A percentile compares a stretch with the other conserved stretches of the same genome.
phyloP scores from a whole-genome alignment of 2,888 invertebrate genomes.

The Lottia scabra region DNA sequence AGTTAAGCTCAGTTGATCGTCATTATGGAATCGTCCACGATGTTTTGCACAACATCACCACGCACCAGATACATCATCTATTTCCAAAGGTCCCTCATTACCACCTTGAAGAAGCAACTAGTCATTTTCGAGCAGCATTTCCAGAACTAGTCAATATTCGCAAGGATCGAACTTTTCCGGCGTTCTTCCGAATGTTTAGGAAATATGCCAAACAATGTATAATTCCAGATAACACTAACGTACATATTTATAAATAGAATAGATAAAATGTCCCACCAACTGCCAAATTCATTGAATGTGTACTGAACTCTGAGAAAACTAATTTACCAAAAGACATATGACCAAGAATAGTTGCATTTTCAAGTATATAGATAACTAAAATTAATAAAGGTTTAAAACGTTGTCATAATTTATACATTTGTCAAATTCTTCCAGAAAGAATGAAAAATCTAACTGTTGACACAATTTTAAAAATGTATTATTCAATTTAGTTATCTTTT shows the following conservation, averaged over 20 bases:
- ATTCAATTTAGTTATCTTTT: no score
- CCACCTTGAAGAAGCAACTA: constrained; percentile 57
- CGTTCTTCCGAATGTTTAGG: constrained; percentile 51
- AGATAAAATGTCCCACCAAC: background rate
- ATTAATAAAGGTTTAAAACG: no score
- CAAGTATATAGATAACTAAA: no score
- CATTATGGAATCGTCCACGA: constrained; percentile 58
- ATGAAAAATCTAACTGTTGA: no score
- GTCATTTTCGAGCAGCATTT: constrained; percentile 49
- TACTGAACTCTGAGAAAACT: no score
- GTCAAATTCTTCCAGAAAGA: no score
- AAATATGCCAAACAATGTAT: constrained; percentile 42
- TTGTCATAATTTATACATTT: no score
- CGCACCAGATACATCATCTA: constrained; percentile 61
- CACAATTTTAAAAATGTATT: no score
- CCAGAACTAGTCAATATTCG: constrained; percentile 49
- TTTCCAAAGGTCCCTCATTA: constrained; percentile 62
- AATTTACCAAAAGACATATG: no score
- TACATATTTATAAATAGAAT: constrained; percentile 40
- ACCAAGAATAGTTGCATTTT: no score
- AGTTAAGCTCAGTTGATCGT: constrained; percentile 58
- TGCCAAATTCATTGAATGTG: no score
- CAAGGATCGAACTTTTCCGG: constrained; percentile 51
- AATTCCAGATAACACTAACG: constrained; percentile 29
- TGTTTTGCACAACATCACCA: constrained; percentile 59